These are phyloP conservation scores for Pristionchus exspectatus DNA, from an alignment of 2,888 invertebrate genomes.

Conservation along the genomic window DNA sequence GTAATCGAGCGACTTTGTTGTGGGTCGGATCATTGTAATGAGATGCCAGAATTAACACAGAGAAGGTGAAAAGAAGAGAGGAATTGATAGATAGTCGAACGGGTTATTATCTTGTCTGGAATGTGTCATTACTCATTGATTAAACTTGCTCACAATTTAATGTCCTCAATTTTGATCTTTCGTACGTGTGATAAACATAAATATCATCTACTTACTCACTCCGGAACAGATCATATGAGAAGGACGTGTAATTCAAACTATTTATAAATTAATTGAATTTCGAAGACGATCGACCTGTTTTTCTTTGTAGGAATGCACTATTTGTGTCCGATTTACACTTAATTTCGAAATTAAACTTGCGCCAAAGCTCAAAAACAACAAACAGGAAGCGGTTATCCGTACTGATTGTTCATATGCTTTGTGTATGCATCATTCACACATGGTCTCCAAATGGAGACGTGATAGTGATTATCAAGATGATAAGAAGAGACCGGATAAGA, in stretches of 20 bases:
- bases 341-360: neutral
- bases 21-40: slow-evolving; percentile 4
- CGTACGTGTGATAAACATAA: slow-evolving; percentile 8
- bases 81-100: neutral
- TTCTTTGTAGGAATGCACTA: neutral
- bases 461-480: slow-evolving; percentile 5
- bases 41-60: neutral
- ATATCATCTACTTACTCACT: slow-evolving; percentile 8
- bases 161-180: neutral
- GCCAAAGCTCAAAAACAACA: neutral
- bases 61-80: neutral
- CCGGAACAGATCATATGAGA: slow-evolving; percentile 6
- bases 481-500: slow-evolving; percentile 40
- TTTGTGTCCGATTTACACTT: neutral
- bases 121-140: neutral
- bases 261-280: neutral
- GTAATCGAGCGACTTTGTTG: slow-evolving; percentile 21
- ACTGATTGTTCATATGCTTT: slow-evolving; percentile 2
- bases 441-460: neutral
- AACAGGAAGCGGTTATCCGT: neutral
- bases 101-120: neutral
- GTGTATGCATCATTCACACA: slow-evolving; percentile 40
- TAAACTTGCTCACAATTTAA: neutral
- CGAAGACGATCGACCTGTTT: neutral
- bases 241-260: neutral